These are phyloP conservation scores for Myrmecobius fasciatus DNA, from an alignment of 2,113 vertebrate genomes.

Conservation along the genomic window DNA sequence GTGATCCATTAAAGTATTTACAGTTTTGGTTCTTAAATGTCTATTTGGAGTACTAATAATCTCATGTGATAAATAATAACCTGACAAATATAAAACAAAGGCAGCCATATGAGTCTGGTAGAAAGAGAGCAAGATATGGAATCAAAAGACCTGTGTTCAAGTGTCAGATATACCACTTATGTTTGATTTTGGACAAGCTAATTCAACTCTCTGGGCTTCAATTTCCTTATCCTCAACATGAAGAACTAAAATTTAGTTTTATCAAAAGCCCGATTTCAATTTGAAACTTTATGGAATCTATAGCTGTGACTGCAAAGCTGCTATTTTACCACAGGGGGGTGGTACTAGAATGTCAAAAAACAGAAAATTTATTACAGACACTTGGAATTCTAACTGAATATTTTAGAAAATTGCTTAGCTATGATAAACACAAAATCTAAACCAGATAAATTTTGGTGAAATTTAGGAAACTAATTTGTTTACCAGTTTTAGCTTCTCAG, in stretches of 20 bases:
- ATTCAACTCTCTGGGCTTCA: not conserved
- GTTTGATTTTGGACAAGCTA: not conserved
- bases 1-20: not conserved
- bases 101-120: not conserved
- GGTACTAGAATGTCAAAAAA: constrained; percentile 72
- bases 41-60: not conserved
- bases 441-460: constrained; percentile 17
- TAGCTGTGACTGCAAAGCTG: constrained; percentile 42
- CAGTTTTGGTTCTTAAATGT: not conserved
- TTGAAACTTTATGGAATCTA: not conserved
- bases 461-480: constrained; percentile 26
- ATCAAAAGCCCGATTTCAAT: not conserved
- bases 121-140: not conserved
- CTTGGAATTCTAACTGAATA: not conserved
- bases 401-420: constrained; percentile 20
- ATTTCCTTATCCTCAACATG: not conserved
- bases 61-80: not conserved
- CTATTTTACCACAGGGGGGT: constrained; percentile 78
- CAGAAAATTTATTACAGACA: not conserved
- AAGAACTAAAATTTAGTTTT: constrained; percentile 1
- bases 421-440: not conserved
- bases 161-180: not conserved
- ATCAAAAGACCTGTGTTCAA: not conserved
- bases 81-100: not conserved
- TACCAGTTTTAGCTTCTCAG: not conserved